A percentile compares a stretch with the other conserved stretches of the same genome.
Evolutionary conservation across 2,888 invertebrate genomes (phyloP).

Genomic region (Lepidocyrtinus sp.): DNA sequence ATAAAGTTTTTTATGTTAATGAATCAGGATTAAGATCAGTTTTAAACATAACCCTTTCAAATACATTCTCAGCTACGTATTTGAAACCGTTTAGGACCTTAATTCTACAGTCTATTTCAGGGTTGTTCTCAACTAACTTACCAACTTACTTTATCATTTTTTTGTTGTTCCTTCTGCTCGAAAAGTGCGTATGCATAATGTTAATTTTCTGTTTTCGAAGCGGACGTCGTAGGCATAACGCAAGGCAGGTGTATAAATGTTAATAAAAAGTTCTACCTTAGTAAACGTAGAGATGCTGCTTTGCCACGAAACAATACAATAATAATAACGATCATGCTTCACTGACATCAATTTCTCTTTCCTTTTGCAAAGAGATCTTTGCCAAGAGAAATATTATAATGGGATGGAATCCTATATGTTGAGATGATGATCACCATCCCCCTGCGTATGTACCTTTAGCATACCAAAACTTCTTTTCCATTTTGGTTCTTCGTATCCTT

Average conservation of each 20-base stretch:
- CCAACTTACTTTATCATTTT: neutral
- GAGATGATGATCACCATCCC: neutral
- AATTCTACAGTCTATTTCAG: constrained; percentile 45
- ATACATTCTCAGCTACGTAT: too few relatives aligned
- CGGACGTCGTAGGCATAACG: too few relatives aligned
- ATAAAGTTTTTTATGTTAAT: too few relatives aligned
- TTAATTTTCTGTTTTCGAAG: too few relatives aligned
- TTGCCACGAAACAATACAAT: constrained; percentile 33
- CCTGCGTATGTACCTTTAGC: neutral
- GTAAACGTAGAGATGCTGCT: neutral
- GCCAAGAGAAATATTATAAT: neutral
- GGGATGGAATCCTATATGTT: neutral
- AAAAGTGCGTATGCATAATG: constrained; percentile 19
- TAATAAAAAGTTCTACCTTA: neutral
- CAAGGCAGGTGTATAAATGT: neutral
- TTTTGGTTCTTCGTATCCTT: neutral
- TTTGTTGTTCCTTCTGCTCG: constrained; percentile 22
- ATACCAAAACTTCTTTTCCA: neutral
- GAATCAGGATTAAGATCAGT: too few relatives aligned
- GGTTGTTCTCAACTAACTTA: constrained; percentile 45
- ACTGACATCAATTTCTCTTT: constrained; percentile 62
- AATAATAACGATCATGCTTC: constrained; percentile 49
- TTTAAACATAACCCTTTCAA: too few relatives aligned
- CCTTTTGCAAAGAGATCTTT: constrained; percentile 49
- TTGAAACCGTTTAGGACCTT: too few relatives aligned